Base-by-base conservation (phyloP, 2,797 vertebrate species). In the Myotis myotis region DNA sequence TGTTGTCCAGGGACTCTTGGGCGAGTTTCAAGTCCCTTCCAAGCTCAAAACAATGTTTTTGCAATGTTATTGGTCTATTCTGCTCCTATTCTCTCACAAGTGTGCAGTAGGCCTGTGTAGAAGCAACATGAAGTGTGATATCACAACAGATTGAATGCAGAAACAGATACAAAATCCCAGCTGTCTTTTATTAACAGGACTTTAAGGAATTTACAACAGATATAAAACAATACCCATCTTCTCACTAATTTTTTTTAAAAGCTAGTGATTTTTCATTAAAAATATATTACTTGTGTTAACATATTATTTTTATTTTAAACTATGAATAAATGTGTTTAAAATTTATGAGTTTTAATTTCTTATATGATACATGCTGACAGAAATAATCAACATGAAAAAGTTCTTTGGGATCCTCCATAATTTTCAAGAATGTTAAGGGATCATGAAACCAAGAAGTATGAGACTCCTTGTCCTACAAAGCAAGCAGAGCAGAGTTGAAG, bases 261-360 rank as follows among this genome's bases (percentile, higher is more conserved):
- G 47, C 70, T 10, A 16, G 19, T 25, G n/a, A 62, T 23, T 4
- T 53, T 85, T 90, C 12, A 81, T 81, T 64, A 41, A 94, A 47
- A 41, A 80, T 84, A 33, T 57, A 22, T 66, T 66, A 13, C 25
- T 85, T 62, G 20, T 78, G 16, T 88, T 79, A 88, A 53, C 33
- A 57, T 55, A n/a, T 87, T 62, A n/a, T 83, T 82, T 2, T 83
- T 96, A 74, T 68, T 68, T 83, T 90, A 70, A 93, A 22, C 20
- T 83, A 62, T 33, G 62, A 62, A 16, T 57, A 85, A 78, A 76
- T 55, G 87, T 16, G 72, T 8, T 82, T 75, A 80, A n/a, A 20
- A 10, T 49, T 85, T 85, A 47, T 87, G 28, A 44, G 23, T 75
- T 89, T 86, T 68, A 70, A 75, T 88, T 92, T 85, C 49, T 71